phyloP scores from a whole-genome alignment of 2,797 vertebrate species.

The Cyprinella venusta region DNA sequence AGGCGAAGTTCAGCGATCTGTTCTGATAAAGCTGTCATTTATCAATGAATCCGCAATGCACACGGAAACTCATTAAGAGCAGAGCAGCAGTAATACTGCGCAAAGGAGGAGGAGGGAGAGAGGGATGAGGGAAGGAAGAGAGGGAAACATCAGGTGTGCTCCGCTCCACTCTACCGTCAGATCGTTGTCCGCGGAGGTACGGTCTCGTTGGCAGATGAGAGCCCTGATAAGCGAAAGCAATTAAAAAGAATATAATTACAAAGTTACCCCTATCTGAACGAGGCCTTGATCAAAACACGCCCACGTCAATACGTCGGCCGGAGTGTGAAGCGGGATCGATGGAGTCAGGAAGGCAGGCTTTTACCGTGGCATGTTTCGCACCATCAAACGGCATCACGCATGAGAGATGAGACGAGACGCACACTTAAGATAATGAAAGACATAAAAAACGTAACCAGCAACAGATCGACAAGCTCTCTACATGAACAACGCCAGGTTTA shows the following conservation, averaged over 20 bases:
- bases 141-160: slow-evolving; percentile 54
- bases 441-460: slow-evolving; percentile 19
- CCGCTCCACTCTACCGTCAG: slow-evolving; percentile 53
- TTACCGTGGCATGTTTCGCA: slow-evolving; percentile 8
- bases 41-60: slow-evolving; percentile 80
- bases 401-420: slow-evolving; percentile 41
- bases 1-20: slow-evolving; percentile 79
- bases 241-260: slow-evolving; percentile 89
- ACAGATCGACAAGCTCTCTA: not conserved
- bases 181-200: slow-evolving; percentile 73
- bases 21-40: slow-evolving; percentile 73
- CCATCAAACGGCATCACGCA: slow-evolving; percentile 48
- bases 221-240: slow-evolving; percentile 81
- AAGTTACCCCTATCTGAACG: slow-evolving; percentile 78
- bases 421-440: slow-evolving; percentile 35
- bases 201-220: slow-evolving; percentile 77
- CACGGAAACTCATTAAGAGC: slow-evolving; percentile 79
- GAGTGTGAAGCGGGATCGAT: slow-evolving; percentile 60
- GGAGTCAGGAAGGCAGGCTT: slow-evolving; percentile 39
- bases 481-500: not conserved
- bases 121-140: slow-evolving; percentile 66
- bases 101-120: slow-evolving; percentile 58
- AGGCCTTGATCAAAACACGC: slow-evolving; percentile 77
- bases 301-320: slow-evolving; percentile 67
- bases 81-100: slow-evolving; percentile 33